Evolutionary conservation across 92 coral and sea anemone species (phyloP).

Genomic region (Muricea muricata): DNA sequence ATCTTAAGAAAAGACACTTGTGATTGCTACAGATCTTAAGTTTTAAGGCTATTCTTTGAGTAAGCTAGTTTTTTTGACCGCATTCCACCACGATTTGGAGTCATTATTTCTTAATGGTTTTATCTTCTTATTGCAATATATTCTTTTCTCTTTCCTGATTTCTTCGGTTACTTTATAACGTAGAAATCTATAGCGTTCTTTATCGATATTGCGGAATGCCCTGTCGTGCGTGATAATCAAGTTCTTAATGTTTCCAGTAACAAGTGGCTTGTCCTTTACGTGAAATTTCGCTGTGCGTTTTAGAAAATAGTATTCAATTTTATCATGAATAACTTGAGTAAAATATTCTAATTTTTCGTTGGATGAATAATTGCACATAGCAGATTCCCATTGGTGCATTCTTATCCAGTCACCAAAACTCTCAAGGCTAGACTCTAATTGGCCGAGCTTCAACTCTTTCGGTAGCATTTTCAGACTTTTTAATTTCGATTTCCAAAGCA

Average conservation of each 20-base stretch:
- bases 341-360: constrained; percentile 22
- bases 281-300: constrained; percentile 21
- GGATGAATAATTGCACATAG: background rate
- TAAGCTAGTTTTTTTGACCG: background rate
- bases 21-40: too few species aligned
- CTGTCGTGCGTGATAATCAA: too few species aligned
- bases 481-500: constrained; percentile 8
- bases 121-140: constrained; percentile 7
- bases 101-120: constrained; percentile 23
- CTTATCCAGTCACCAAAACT: constrained; percentile 26
- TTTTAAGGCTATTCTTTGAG: background rate
- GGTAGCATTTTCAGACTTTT: background rate
- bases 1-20: too few species aligned
- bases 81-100: constrained; percentile 3
- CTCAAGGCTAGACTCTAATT: constrained; percentile 11
- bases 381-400: constrained; percentile 9
- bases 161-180: constrained; percentile 1
- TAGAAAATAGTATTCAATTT: constrained; percentile 24
- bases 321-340: constrained; percentile 8
- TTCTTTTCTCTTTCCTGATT: constrained; percentile 31
- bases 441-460: background rate
- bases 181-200: constrained; percentile 10
- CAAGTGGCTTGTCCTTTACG: too few species aligned
- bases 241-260: too few species aligned
- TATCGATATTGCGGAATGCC: constrained; percentile 26